A percentile compares a stretch with the other conserved stretches of the same genome.
phyloP scores from a whole-genome alignment of 2,888 invertebrate genomes.

The Bugula neritina region DNA sequence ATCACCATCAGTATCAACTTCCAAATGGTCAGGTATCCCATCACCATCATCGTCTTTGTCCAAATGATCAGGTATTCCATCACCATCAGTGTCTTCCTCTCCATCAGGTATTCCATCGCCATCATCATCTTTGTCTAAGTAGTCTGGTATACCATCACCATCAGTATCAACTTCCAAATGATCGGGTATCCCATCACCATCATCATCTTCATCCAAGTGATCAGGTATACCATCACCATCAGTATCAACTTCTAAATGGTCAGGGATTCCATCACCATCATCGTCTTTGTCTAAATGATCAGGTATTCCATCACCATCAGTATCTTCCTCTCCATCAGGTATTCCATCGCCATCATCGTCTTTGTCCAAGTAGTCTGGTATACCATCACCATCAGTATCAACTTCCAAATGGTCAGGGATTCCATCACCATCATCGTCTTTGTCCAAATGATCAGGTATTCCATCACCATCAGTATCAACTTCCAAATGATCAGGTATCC shows the following conservation, averaged over 20 bases:
- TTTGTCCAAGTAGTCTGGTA: slow-evolving; percentile 8
- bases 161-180: slow-evolving; percentile 34
- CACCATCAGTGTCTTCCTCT: slow-evolving; percentile 38
- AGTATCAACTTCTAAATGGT: slow-evolving; percentile 7
- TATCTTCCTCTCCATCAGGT: slow-evolving; percentile 5
- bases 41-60: slow-evolving; percentile 39
- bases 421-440: slow-evolving; percentile 15
- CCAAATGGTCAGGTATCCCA: slow-evolving; percentile 34
- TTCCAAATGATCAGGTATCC: slow-evolving; percentile 14
- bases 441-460: background rate
- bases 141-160: slow-evolving; percentile 42
- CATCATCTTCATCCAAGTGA: slow-evolving; percentile 29
- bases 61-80: slow-evolving; percentile 39
- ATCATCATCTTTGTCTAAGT: too few relatives aligned
- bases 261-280: slow-evolving; percentile 14
- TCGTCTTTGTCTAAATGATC: slow-evolving; percentile 3
- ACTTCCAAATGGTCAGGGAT: background rate
- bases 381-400: slow-evolving; percentile 14
- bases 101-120: slow-evolving; percentile 33
- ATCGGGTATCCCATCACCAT: background rate
- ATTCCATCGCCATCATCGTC: slow-evolving; percentile 19
- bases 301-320: slow-evolving; percentile 19
- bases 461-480: slow-evolving; percentile 15
- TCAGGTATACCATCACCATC: slow-evolving; percentile 33
- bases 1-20: slow-evolving; percentile 31